Evolutionary conservation across 1,140 invertebrate species (phyloP).

Genomic region (Lucilia sericata): DNA sequence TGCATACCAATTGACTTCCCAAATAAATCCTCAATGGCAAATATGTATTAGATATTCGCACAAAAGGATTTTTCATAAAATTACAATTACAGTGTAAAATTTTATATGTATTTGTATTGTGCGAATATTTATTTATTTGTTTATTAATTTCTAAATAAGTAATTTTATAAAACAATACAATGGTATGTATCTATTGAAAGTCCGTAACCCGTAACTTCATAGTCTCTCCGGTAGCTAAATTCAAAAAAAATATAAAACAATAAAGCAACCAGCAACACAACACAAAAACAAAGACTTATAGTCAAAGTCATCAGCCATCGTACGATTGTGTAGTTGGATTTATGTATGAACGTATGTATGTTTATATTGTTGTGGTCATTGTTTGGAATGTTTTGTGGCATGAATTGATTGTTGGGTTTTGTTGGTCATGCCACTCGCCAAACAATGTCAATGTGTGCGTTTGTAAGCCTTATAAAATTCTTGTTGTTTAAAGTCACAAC

Average conservation of each 20-base stretch:
- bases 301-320: too few relatives aligned
- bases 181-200: too few relatives aligned
- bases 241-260: too few relatives aligned
- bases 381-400: background rate
- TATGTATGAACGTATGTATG: background rate
- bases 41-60: background rate
- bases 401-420: background rate
- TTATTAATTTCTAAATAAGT: background rate
- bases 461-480: background rate
- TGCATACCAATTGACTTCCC: background rate
- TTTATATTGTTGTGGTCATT: background rate
- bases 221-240: too few relatives aligned
- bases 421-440: background rate
- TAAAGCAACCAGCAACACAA: too few relatives aligned
- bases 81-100: background rate
- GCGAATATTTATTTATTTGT: background rate
- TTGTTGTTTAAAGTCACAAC: constrained; percentile 29
- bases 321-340: background rate
- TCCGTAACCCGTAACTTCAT: too few relatives aligned
- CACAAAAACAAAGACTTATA: too few relatives aligned
- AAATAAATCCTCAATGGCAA: background rate
- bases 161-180: too few relatives aligned
- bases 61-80: background rate
- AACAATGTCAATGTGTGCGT: background rate
- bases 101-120: background rate